A percentile compares a stretch with the other conserved stretches of the same genome.
phyloP scores from a whole-genome alignment of 2,888 invertebrate species.

The Apodemia duryi region DNA sequence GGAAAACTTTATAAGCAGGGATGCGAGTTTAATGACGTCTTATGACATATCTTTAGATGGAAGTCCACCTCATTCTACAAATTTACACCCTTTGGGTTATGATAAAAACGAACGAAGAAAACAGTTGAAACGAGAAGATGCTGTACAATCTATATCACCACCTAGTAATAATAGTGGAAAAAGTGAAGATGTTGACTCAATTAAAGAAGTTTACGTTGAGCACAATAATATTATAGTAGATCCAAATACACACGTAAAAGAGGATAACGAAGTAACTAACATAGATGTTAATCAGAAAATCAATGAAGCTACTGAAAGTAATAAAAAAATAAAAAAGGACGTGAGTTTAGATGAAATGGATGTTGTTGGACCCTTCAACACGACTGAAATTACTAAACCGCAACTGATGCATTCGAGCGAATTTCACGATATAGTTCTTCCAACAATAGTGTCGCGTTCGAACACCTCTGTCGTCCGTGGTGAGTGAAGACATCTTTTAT shows the following conservation, averaged over 20 bases:
- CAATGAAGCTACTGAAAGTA: not conserved
- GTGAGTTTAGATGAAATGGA: constrained; percentile 57
- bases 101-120: constrained; percentile 67
- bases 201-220: constrained; percentile 32
- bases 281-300: constrained; percentile 8
- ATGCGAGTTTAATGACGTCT: constrained; percentile 65
- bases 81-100: constrained; percentile 63
- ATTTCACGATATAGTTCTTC: constrained; percentile 72
- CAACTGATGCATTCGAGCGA: constrained; percentile 72
- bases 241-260: constrained; percentile 7
- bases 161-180: constrained; percentile 69
- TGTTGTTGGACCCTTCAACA: constrained; percentile 54
- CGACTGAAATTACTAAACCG: constrained; percentile 32
- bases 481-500: constrained; percentile 78
- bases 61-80: constrained; percentile 62
- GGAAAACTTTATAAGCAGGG: constrained; percentile 58
- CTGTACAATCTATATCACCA: constrained; percentile 71
- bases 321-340: constrained; percentile 1
- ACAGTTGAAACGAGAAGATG: constrained; percentile 71
- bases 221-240: constrained; percentile 12
- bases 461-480: constrained; percentile 72
- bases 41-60: constrained; percentile 65
- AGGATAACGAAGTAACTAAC: not conserved
- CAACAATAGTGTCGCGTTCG: constrained; percentile 63
- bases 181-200: constrained; percentile 67